phyloP scores from a whole-genome alignment of 2,888 invertebrate species.

The Drosophila lacicola region DNA sequence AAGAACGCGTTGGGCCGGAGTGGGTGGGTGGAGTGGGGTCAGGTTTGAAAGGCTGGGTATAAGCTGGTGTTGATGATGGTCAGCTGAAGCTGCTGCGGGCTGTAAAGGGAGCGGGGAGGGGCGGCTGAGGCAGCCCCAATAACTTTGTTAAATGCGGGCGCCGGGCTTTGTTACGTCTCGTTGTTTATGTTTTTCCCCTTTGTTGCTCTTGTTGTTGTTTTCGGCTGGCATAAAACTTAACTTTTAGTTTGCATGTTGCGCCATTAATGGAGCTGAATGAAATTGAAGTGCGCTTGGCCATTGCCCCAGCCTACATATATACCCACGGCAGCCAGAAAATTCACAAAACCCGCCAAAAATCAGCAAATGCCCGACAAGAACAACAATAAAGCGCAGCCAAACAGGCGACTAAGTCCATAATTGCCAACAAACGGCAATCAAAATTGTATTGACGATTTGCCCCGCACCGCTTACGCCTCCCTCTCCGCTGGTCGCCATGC shows the following conservation, averaged over 20 bases:
- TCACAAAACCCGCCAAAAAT: constrained; percentile 19
- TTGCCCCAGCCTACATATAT: constrained; percentile 18
- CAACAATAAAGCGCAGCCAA: constrained; percentile 44
- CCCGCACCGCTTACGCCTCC: neutral
- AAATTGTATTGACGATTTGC: constrained; percentile 61
- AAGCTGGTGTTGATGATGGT: constrained; percentile 64
- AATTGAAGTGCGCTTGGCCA: constrained; percentile 56
- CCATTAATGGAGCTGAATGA: constrained; percentile 73
- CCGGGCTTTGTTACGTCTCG: constrained; percentile 37
- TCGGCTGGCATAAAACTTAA: constrained; percentile 60
- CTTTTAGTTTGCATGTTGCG: constrained; percentile 74
- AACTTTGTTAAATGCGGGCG: constrained; percentile 66
- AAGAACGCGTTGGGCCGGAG: neutral
- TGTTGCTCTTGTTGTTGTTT: constrained; percentile 26
- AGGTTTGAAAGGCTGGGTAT: constrained; percentile 33
- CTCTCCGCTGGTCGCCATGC: neutral
- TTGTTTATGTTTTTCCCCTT: constrained; percentile 7
- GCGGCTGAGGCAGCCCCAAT: constrained; percentile 35
- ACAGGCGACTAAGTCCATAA: constrained; percentile 73
- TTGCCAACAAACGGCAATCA: constrained; percentile 74
- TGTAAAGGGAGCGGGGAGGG: no score
- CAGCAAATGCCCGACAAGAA: constrained; percentile 17
- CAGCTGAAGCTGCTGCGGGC: constrained; percentile 26
- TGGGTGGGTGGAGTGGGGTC: neutral
- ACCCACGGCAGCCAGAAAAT: neutral